phyloP scores from a whole-genome alignment of 2,888 invertebrate species.

The Campoplex nolae region DNA sequence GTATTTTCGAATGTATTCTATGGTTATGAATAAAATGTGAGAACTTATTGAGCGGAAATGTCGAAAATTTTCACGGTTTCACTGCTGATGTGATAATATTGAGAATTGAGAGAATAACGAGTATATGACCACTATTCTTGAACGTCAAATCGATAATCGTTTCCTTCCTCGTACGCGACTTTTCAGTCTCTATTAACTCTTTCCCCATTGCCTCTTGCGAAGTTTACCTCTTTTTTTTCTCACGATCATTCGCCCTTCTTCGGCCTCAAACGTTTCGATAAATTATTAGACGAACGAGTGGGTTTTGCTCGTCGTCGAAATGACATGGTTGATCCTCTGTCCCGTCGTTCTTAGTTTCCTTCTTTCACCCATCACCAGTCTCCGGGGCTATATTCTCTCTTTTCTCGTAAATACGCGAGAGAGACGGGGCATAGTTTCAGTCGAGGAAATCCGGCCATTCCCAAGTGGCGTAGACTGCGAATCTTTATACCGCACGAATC shows the following conservation, averaged over 20 bases:
- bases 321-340: slow-evolving; percentile 50
- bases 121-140: slow-evolving; percentile 50
- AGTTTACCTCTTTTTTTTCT: slow-evolving; percentile 4
- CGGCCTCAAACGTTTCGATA: slow-evolving; percentile 57
- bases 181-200: slow-evolving; percentile 29
- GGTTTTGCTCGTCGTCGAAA: slow-evolving; percentile 44
- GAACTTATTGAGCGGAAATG: too few relatives aligned
- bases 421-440: slow-evolving; percentile 19
- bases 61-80: background rate
- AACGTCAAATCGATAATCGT: slow-evolving; percentile 70
- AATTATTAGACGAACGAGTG: slow-evolving; percentile 64
- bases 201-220: slow-evolving; percentile 1
- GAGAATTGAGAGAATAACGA: background rate
- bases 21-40: too few relatives aligned
- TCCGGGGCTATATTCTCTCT: background rate
- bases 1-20: background rate
- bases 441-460: slow-evolving; percentile 61
- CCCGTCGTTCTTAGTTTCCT: slow-evolving; percentile 33
- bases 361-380: slow-evolving; percentile 2
- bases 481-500: slow-evolving; percentile 38
- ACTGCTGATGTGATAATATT: slow-evolving; percentile 6
- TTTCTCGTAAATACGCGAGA: slow-evolving; percentile 49
- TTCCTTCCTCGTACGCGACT: slow-evolving; percentile 58
- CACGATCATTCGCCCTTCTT: slow-evolving; percentile 6
- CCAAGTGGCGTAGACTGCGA: slow-evolving; percentile 35